Base-by-base conservation (phyloP, 30 jellyfish, hydroid and myxozoan species). In the Haliclystus octoradiatus region DNA sequence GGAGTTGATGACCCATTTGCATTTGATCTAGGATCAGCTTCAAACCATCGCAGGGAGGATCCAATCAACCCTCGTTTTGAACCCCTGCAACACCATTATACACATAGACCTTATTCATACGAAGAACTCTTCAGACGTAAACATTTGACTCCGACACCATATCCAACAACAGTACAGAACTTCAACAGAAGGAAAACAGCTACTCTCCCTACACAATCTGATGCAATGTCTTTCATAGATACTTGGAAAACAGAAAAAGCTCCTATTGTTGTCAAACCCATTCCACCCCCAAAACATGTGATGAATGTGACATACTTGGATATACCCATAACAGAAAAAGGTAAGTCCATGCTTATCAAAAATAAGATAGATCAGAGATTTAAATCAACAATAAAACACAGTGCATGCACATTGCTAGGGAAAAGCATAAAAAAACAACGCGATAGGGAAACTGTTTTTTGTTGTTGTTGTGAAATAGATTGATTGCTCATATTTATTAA, bases 311-410 rank as follows among this genome's bases (percentile, higher is more conserved):
- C 57, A 40, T 40, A 40, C 57, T 40, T 40, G 57, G 57, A 40
- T 40, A 40, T 40, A 40, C 57, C 57, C 9, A 40, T 40, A 9
- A 40, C 57, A 5, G 57, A 40, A 40, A 40, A 40, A 40, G 57
- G 57, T 40, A 40, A 40, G 57, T 40, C 57, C 14, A 40, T 40
- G 57, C 57, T n/a, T n/a, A n/a, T n/a, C n/a, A n/a, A n/a, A n/a
- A n/a, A n/a, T n/a, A n/a, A n/a, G n/a, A n/a, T n/a, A n/a, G n/a
- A n/a, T n/a, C n/a, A n/a, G n/a, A n/a, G n/a, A n/a, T n/a, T n/a
- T n/a, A n/a, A n/a, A n/a, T n/a, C n/a, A n/a, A n/a, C n/a, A n/a
- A n/a, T n/a, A n/a, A n/a, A n/a, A n/a, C n/a, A n/a, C n/a, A n/a
- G n/a, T n/a, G n/a, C n/a, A n/a, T n/a, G n/a, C n/a, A n/a, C n/a